Evolutionary conservation across 1,140 invertebrate species (phyloP).

Genomic region (Drosophila gunungcola): DNA sequence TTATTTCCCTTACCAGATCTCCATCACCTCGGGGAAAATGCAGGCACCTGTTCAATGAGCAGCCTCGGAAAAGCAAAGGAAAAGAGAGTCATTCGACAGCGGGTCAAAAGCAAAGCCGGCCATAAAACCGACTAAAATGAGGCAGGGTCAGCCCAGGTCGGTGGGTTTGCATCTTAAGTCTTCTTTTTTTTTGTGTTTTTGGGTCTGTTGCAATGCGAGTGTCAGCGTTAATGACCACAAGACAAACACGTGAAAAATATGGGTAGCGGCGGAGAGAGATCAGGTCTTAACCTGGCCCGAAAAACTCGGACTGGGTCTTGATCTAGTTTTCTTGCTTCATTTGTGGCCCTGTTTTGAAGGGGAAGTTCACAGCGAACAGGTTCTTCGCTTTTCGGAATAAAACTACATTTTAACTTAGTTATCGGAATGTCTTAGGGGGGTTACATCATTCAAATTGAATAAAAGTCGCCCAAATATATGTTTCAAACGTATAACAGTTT

Average conservation of each 20-base stretch:
- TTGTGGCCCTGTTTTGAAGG: neutral
- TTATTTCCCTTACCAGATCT: neutral
- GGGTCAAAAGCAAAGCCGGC: conserved; percentile 18
- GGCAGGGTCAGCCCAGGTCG: conserved; percentile 29
- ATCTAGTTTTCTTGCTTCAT: conserved; percentile 33
- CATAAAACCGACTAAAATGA: conserved; percentile 38
- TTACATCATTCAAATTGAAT: neutral
- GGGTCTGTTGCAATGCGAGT: conserved; percentile 38
- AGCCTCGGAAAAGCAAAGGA: conserved; percentile 3
- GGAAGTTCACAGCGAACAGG: conserved; percentile 7
- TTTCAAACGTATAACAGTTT: too few relatives aligned
- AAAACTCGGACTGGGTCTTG: conserved; percentile 12
- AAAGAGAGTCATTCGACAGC: neutral
- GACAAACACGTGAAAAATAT: conserved; percentile 17
- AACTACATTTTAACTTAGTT: neutral
- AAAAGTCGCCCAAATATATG: too few relatives aligned
- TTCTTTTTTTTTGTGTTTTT: neutral
- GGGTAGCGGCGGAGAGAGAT: neutral
- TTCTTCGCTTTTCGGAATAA: neutral
- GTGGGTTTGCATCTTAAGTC: conserved; percentile 1
- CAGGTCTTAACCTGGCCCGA: conserved; percentile 2
- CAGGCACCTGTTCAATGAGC: conserved; percentile 49
- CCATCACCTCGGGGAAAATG: conserved; percentile 25
- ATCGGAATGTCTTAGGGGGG: neutral
- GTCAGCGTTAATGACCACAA: conserved; percentile 55